Evolutionary conservation across 1,140 invertebrate species (phyloP).

Genomic region (Sycobia sp.): DNA sequence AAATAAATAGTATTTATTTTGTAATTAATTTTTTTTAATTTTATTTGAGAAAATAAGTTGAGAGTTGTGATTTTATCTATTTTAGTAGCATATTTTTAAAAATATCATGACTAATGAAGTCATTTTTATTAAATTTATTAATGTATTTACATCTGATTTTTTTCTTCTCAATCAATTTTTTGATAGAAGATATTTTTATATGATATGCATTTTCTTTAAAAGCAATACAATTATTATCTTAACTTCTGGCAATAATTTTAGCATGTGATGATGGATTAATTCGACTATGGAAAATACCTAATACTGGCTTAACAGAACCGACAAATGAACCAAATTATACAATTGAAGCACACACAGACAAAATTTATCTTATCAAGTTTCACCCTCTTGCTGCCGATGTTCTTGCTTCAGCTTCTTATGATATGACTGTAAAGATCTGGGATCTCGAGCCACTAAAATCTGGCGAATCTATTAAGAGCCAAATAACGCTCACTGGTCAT

Average conservation of each 20-base stretch:
- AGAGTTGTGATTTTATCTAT: background rate
- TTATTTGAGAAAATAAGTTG: too few relatives aligned
- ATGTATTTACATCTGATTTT: too few relatives aligned
- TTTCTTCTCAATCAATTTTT: too few relatives aligned
- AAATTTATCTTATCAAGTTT: constrained; percentile 89
- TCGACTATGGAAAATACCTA: constrained; percentile 81
- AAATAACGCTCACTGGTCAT: constrained; percentile 70
- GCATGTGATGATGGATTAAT: constrained; percentile 91
- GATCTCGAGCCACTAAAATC: constrained; percentile 66
- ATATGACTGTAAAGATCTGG: constrained; percentile 88
- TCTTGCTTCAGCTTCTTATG: constrained; percentile 84
- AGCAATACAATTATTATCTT: too few relatives aligned
- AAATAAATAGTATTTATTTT: too few relatives aligned
- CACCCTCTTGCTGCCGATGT: constrained; percentile 87
- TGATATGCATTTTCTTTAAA: too few relatives aligned
- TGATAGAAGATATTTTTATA: too few relatives aligned
- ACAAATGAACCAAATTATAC: constrained; percentile 67
- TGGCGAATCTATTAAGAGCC: constrained; percentile 55
- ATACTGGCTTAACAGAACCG: constrained; percentile 74
- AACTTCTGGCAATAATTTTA: too few relatives aligned
- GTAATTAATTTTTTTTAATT: too few relatives aligned
- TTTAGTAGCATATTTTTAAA: background rate
- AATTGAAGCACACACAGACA: constrained; percentile 81
- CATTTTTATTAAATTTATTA: too few relatives aligned
- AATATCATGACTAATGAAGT: background rate